Conservation (phyloP, 2,888 invertebrate species). For the Tribolium freemani region DNA sequence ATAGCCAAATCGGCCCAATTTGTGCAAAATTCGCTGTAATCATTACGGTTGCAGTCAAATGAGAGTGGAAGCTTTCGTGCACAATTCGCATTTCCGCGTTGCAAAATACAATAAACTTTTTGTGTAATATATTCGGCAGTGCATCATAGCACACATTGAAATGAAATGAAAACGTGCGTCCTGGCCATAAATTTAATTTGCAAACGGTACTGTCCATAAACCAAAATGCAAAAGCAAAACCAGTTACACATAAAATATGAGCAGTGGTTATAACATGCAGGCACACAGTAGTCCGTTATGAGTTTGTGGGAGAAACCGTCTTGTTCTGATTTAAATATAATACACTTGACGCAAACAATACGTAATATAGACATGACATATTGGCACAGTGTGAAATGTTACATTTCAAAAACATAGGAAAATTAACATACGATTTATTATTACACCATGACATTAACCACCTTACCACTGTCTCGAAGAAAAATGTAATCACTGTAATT, state of each 20-base stretch:
- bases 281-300: constrained; percentile 25
- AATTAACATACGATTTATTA: background rate
- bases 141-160: constrained; percentile 46
- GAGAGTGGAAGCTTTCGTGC: background rate
- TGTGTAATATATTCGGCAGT: constrained; percentile 33
- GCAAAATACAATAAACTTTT: constrained; percentile 16
- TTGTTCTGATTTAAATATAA: constrained; percentile 19
- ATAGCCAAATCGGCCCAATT: constrained; percentile 19
- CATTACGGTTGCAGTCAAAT: background rate
- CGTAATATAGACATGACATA: background rate
- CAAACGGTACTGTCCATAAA: background rate
- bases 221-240: constrained; percentile 44
- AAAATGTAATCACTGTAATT: background rate
- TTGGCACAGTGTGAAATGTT: background rate
- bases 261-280: constrained; percentile 28
- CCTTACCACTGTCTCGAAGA: no score
- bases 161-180: constrained; percentile 48
- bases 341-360: constrained; percentile 2
- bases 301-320: constrained; percentile 22
- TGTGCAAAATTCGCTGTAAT: background rate
- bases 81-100: constrained; percentile 4
- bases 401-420: no score
- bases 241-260: constrained; percentile 49
- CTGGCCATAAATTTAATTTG: constrained; percentile 39
- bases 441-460: no score